Evolutionary conservation across 2,888 invertebrate species (phyloP).

Genomic region (Xestia c-nigrum): DNA sequence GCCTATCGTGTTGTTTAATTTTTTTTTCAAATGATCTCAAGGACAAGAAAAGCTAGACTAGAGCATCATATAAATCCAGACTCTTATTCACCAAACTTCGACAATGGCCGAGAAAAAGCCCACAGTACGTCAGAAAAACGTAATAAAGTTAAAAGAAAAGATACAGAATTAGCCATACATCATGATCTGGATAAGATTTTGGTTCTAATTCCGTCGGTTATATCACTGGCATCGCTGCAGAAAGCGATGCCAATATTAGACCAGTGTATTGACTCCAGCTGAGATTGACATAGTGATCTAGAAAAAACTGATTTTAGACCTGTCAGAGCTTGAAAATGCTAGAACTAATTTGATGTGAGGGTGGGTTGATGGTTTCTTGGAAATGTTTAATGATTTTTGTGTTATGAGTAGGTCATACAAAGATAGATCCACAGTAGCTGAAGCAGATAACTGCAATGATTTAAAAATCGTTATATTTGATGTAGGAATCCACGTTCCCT

Average conservation of each 20-base stretch:
- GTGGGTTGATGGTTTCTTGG: slow-evolving; percentile 21
- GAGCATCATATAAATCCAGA: neutral
- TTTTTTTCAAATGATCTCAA: neutral
- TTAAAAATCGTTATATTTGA: neutral
- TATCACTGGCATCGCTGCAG: slow-evolving; percentile 73
- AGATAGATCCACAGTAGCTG: neutral
- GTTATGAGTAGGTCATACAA: neutral
- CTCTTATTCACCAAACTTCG: slow-evolving; percentile 5
- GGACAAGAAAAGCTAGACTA: neutral
- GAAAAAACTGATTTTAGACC: slow-evolving; percentile 63
- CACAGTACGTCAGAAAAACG: slow-evolving; percentile 49
- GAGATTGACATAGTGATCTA: slow-evolving; percentile 68
- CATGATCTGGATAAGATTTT: slow-evolving; percentile 69
- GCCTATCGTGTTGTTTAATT: neutral
- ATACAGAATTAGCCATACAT: slow-evolving; percentile 67
- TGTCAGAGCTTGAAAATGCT: slow-evolving; percentile 29
- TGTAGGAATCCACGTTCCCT: neutral
- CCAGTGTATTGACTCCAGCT: slow-evolving; percentile 71
- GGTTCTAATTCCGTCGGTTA: slow-evolving; percentile 80
- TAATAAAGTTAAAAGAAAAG: slow-evolving; percentile 59
- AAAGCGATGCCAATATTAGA: slow-evolving; percentile 73
- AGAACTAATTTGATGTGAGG: slow-evolving; percentile 37
- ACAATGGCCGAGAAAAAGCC: slow-evolving; percentile 32
- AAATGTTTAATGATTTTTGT: slow-evolving; percentile 3
- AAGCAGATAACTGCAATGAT: neutral